Percentiles rank a stretch among this genome's conserved stretches.
Evolutionary conservation across 1,140 invertebrate species (phyloP).

Genomic region (Drosophila pandora): DNA sequence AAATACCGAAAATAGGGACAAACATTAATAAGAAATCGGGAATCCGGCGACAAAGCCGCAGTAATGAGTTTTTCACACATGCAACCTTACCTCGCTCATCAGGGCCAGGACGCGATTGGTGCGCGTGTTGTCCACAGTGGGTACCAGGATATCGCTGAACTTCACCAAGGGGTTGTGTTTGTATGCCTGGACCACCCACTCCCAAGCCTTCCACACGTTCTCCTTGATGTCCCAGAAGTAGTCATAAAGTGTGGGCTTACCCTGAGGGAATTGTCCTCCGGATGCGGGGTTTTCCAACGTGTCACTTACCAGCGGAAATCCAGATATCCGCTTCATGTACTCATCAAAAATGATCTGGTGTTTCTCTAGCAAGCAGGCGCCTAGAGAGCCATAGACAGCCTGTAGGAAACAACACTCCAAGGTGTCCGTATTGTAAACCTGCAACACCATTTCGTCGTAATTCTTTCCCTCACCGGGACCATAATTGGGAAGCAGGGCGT

Average conservation of each 20-base stretch:
- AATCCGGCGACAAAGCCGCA: slow-evolving; percentile 1
- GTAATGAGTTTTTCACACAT: slow-evolving; percentile 22
- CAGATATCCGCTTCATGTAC: slow-evolving; percentile 90
- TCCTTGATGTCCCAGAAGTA: slow-evolving; percentile 90
- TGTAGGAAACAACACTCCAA: slow-evolving; percentile 90
- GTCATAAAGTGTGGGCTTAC: slow-evolving; percentile 89
- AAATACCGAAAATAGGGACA: slow-evolving; percentile 33
- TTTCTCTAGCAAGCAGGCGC: slow-evolving; percentile 89
- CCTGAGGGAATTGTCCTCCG: slow-evolving; percentile 87
- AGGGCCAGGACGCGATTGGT: slow-evolving; percentile 91
- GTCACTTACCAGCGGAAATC: slow-evolving; percentile 88
- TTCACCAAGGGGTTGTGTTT: slow-evolving; percentile 88
- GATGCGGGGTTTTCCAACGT: slow-evolving; percentile 86
- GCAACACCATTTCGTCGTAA: slow-evolving; percentile 83
- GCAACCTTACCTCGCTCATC: slow-evolving; percentile 88
- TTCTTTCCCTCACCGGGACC: slow-evolving; percentile 69
- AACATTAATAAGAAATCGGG: slow-evolving; percentile 36
- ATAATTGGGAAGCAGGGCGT: slow-evolving; percentile 86
- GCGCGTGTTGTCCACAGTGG: slow-evolving; percentile 93
- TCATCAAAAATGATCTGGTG: slow-evolving; percentile 90
- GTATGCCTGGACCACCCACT: slow-evolving; percentile 90
- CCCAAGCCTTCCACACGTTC: slow-evolving; percentile 93
- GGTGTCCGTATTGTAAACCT: slow-evolving; percentile 85
- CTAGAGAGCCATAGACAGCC: slow-evolving; percentile 92
- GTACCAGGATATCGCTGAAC: slow-evolving; percentile 94